Conservation (phyloP, 2,888 invertebrate genomes). For the Petrolisthes manimaculis region DNA sequence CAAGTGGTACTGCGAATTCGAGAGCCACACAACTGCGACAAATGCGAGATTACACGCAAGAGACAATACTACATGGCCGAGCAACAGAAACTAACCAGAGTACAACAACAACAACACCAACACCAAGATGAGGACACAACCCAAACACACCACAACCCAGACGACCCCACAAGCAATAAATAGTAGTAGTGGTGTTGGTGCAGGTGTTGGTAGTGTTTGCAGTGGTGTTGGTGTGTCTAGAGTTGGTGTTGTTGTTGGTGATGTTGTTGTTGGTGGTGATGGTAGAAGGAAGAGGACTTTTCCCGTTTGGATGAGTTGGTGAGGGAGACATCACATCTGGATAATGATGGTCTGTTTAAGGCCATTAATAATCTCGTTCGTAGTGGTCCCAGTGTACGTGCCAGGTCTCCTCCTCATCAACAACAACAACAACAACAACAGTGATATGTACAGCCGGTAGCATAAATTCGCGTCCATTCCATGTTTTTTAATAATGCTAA, state of each 20-base stretch:
- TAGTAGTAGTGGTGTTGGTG: no score
- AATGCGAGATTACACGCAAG: constrained; percentile 57
- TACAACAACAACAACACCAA: constrained; percentile 38
- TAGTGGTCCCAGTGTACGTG: no score
- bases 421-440: no score
- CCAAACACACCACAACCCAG: constrained; percentile 1
- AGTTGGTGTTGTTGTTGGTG: neutral
- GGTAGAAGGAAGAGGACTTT: constrained; percentile 18
- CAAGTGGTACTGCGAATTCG: constrained; percentile 60
- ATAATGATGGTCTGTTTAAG: constrained; percentile 44
- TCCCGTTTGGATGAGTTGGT: constrained; percentile 52
- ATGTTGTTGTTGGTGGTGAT: neutral
- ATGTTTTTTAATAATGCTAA: no score
- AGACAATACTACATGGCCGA: constrained; percentile 55
- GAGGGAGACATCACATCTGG: constrained; percentile 42
- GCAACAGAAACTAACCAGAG: constrained; percentile 55
- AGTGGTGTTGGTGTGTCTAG: neutral
- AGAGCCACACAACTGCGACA: constrained; percentile 40
- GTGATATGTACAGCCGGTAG: no score
- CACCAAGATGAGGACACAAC: neutral
- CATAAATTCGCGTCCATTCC: no score
- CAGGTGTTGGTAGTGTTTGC: neutral
- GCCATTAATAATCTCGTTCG: constrained; percentile 36
- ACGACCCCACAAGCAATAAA: neutral
- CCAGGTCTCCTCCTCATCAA: no score